Conservation (phyloP, 2,797 vertebrate species). For the Phalloptychus januarius region DNA sequence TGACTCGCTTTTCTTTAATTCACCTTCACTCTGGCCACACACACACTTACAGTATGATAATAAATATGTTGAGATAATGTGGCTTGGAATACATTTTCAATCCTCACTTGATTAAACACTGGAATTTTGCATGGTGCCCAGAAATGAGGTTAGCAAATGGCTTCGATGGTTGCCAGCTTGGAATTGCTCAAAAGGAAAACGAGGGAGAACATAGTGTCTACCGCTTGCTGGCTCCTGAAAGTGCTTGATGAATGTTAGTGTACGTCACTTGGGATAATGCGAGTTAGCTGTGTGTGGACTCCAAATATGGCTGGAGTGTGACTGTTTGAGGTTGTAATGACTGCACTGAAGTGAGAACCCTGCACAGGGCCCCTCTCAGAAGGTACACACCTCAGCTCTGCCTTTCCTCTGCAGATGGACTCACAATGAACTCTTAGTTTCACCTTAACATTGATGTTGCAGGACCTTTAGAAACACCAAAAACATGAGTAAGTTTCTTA, state of each 20-base stretch:
- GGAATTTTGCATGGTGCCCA: conserved; percentile 85
- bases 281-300: conserved; percentile 78
- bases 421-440: conserved; percentile 78
- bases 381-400: conserved; percentile 76
- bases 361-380: conserved; percentile 69
- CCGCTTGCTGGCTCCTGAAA: conserved; percentile 76
- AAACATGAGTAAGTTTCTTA: conserved; percentile 24
- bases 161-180: conserved; percentile 81
- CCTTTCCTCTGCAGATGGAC: conserved; percentile 74
- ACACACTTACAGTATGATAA: conserved; percentile 84
- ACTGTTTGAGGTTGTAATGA: conserved; percentile 78
- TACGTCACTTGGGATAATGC: conserved; percentile 83
- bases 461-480: conserved; percentile 34
- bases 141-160: conserved; percentile 88
- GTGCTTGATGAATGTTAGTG: conserved; percentile 81
- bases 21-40: conserved; percentile 78
- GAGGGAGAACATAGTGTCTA: conserved; percentile 81
- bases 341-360: conserved; percentile 70
- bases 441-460: conserved; percentile 60
- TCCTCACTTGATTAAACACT: conserved; percentile 86
- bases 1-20: conserved; percentile 58
- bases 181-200: conserved; percentile 81
- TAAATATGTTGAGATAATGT: conserved; percentile 87
- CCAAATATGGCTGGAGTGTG: conserved; percentile 82
- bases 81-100: conserved; percentile 83